Base-by-base conservation (phyloP, 64 coral and sea anemone genomes). In the Platygyra sinensis region DNA sequence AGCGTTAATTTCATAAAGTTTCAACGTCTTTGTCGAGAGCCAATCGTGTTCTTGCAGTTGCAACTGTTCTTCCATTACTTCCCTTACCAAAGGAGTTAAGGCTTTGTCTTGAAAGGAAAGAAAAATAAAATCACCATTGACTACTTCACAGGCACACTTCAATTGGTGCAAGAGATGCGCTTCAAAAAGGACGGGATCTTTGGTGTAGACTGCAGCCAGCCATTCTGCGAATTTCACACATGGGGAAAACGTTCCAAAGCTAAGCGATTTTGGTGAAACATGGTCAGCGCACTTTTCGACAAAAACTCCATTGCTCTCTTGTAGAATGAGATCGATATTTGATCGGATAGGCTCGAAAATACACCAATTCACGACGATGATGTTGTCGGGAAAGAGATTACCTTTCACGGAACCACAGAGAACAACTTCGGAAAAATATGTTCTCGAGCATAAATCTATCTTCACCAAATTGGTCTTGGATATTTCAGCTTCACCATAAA, bases 291-390 rank as follows among this genome's bases (percentile, higher is more conserved):
- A 31, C 76, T 32, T 69, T 31, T 88, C 86, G 25, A 32, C 86
- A 42, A 88, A 52, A 50, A 88, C 11, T 30, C 13, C 54, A 30
- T 88, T 73, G n/a, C 51, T 18, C 15, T 88, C 86, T 20, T 57
- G 30, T 14, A 88, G 49, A 25, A 88, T 77, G 24, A 22, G 16
- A 75, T 88, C 86, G 13, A 88, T 24, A 62, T 90, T 90, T 14
- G 24, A 55, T 6, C 89, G 63, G 22, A 72, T 33, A 38, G 65
- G 60, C 14, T 90, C 78, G 60, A 74, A 90, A 17, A 65, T 64
- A 17, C 79, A 28, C 8, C 78, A 82, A 42, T 69, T 4, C 18
- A 90, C 16, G 1, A 82, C 14, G 9, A 55, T 62, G 6, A 90
- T 6, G 14, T 57, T 29, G n/a, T 82, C 72, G 16, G 65, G 78